A percentile compares a stretch with the other conserved stretches of the same genome.
phyloP scores from a whole-genome alignment of 2,113 vertebrate genomes.

The Chamaetylas fuelleborni region DNA sequence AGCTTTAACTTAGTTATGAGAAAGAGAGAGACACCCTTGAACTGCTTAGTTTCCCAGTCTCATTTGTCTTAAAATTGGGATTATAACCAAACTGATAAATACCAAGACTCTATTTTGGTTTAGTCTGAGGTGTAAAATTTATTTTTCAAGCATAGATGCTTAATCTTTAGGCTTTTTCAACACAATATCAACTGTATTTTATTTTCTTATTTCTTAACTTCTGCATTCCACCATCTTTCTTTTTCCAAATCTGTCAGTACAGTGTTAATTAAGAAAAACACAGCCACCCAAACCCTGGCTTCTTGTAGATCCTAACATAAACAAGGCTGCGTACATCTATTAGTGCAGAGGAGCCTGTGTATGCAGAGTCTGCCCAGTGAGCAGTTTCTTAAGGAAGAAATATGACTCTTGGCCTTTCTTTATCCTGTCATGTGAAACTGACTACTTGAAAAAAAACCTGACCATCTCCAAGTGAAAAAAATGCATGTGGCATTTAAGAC shows the following conservation, averaged over 20 bases:
- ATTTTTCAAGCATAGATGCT: constrained; percentile 3
- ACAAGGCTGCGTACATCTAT: not conserved
- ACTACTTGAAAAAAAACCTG: not conserved
- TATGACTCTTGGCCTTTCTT: not conserved
- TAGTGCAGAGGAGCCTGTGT: not conserved
- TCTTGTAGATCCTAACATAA: constrained; percentile 27
- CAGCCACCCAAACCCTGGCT: not conserved
- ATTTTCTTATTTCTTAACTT: constrained; percentile 41
- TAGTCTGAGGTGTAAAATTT: constrained; percentile 50
- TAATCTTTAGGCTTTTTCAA: not conserved
- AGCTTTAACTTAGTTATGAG: not conserved
- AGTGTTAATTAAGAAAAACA: constrained; percentile 41
- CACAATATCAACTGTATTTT: not conserved
- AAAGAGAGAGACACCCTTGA: not conserved
- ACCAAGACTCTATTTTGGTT: not conserved
- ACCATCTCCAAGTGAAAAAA: not conserved
- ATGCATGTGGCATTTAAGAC: not conserved
- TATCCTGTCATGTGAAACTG: not conserved
- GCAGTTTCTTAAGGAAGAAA: not conserved
- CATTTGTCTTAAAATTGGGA: not conserved
- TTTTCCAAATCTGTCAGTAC: not conserved
- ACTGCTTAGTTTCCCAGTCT: not conserved
- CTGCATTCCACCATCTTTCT: not conserved
- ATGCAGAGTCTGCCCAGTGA: not conserved
- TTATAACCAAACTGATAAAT: constrained; percentile 13